These are phyloP conservation scores for Festucalex cinctus DNA, from an alignment of 2,113 vertebrate genomes.

Conservation along the genomic window DNA sequence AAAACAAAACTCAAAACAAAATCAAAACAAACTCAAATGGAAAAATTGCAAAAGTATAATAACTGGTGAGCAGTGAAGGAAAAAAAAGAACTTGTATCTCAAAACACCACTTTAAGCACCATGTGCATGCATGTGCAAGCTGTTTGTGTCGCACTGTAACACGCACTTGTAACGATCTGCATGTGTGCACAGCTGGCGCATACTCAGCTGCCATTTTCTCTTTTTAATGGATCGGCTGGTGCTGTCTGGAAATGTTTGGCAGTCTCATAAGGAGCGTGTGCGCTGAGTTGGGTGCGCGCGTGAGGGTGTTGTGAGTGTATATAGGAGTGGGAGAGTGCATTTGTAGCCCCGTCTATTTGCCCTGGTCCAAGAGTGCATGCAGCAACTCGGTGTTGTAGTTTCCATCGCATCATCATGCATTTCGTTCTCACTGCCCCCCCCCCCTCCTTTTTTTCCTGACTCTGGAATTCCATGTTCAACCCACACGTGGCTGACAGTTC, in stretches of 20 bases:
- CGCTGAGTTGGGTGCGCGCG: background rate
- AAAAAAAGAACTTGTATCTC: too few species aligned
- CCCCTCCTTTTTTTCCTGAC: constrained; percentile 24
- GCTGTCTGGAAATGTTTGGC: constrained; percentile 14
- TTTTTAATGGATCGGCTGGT: constrained; percentile 12
- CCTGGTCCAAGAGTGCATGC: constrained; percentile 54
- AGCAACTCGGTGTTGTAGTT: constrained; percentile 40
- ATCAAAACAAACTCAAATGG: too few species aligned
- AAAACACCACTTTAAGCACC: too few species aligned
- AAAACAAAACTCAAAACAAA: too few species aligned
- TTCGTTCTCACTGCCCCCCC: background rate
- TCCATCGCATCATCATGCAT: constrained; percentile 32
- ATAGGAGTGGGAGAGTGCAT: constrained; percentile 47
- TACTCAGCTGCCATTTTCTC: constrained; percentile 12
- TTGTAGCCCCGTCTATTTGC: constrained; percentile 45
- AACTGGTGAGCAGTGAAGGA: too few species aligned
- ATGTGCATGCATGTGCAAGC: background rate
- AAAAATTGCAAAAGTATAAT: too few species aligned
- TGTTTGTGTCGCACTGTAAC: background rate
- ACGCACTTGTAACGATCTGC: background rate
- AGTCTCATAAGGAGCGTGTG: constrained; percentile 9
- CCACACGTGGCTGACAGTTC: constrained; percentile 39
- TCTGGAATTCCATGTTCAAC: constrained; percentile 49
- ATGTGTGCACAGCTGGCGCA: background rate
- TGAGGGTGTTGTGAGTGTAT: background rate